Evolutionary conservation across 1,140 invertebrate genomes (phyloP).

Genomic region (Eubasilissa regina): DNA sequence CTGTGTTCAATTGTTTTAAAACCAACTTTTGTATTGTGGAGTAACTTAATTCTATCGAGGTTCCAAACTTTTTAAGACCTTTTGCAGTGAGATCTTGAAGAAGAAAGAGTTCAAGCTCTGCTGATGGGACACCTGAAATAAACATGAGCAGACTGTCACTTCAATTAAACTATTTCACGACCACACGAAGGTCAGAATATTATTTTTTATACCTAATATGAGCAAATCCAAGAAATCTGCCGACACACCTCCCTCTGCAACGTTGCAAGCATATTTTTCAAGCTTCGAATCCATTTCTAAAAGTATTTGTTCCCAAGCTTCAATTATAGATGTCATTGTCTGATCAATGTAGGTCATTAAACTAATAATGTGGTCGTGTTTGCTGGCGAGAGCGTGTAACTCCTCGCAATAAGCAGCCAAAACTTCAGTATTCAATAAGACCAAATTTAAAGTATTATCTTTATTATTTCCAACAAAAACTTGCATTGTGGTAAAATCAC

Average conservation of each 20-base stretch:
- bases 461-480: constrained; percentile 72
- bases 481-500: constrained; percentile 75
- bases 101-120: constrained; percentile 87
- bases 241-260: constrained; percentile 85
- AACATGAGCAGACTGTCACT: constrained; percentile 25
- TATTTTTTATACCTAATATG: constrained; percentile 83
- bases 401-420: constrained; percentile 79
- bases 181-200: not conserved
- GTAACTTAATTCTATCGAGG: constrained; percentile 93
- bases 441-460: constrained; percentile 71
- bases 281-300: constrained; percentile 96
- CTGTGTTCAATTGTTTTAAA: constrained; percentile 90
- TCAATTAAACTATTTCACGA: constrained; percentile 29
- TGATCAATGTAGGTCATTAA: constrained; percentile 81
- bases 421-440: constrained; percentile 78
- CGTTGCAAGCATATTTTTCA: constrained; percentile 87
- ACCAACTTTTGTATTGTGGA: constrained; percentile 93
- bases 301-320: constrained; percentile 95
- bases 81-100: constrained; percentile 93
- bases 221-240: constrained; percentile 94
- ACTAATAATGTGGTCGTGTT: constrained; percentile 80
- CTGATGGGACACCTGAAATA: constrained; percentile 76
- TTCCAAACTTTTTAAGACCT: constrained; percentile 93
- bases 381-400: constrained; percentile 79
- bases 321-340: constrained; percentile 88